Evolutionary conservation across 2,888 invertebrate species (phyloP), one percentile per base, ranked within the genome.

Genomic region (Diaprepes abbreviatus): DNA sequence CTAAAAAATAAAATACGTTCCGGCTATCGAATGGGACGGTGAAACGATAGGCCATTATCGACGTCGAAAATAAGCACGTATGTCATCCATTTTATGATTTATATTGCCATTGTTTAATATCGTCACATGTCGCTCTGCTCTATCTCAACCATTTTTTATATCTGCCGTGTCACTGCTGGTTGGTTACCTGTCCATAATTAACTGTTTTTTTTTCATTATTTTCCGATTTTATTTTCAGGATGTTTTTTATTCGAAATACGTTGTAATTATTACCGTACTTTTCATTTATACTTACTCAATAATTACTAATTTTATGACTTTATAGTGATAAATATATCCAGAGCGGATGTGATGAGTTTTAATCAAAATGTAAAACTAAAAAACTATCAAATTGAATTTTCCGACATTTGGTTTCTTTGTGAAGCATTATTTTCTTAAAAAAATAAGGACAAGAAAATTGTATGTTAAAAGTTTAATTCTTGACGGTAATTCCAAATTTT

Each of bases 31-130:
- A 43, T 43, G 14, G 36, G 43, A 59, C 45, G 59, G 17, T 28
- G 24, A 54, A 38, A 52, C 40, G 63, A 40, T 64, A 35, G 40
- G 63, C 54, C 54, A 64, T 64, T 64, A 64, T 24, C 40, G 28
- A 40, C 38, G 38, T 40, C 50, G 36, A 52, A 64, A 64, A 64
- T 54, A 52, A 52, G 19, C 63, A 50, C 54, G 50, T 17, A 54
- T 64, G 54, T 64, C 63, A 40, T 54, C 43, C 54, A 24, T 21
- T 54, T 38, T 14, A 28, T 64, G 63, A 64, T 64, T 64, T 64
- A 50, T 60, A 50, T 62, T 62, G 36, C 48, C 60, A 62, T 62
- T 62, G 43, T 59, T 59, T 59, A 59, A 59, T 31, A 59, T 59
- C 59, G 43, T 28, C 59, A 43, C 43, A 43, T 40, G 57, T 58